Evolutionary conservation across 2,797 vertebrate genomes (phyloP), one percentile per base, ranked within the genome.

Genomic region (Poeciliopsis gracilis): DNA sequence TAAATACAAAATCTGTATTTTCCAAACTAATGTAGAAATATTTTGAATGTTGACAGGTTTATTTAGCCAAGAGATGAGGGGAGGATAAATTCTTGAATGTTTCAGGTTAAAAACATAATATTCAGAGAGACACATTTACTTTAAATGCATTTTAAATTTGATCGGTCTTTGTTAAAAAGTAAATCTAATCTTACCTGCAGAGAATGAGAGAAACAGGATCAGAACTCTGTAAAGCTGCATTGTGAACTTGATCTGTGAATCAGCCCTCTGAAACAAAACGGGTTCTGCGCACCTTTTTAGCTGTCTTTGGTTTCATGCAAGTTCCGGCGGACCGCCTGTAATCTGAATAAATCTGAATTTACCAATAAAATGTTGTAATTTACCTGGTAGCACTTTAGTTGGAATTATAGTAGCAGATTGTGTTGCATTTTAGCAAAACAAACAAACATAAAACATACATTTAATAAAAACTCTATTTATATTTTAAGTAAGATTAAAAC

Each of bases 181-280:
- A 33, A 73, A 67, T 28, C 25, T 28, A 20, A 63, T 84, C 85
- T 88, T 89, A 92, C 90, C 87, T 30, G 72, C 72, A 38, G 87
- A 83, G 15, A 93, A 57, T 55, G 82, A 84, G 30, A 76, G 2
- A 10, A 91, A 69, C 78, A 94, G 53, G 30, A 89, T 41, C 59
- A 91, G 55, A 69, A 72, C 81, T 79, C 80, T 74, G 7, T 12
- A 73, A 59, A 89, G 73, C 61, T 87, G 33, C 89, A 93, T 94
- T 11, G 0, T 89, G 82, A 66, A 45, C 45, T 25, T 8, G 2
- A n/a, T 69, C 0, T 79, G 63, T 75, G 53, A 0, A n/a, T 15
- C n/a, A 38, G 59, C 2, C 36, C 0, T 43, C 5, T 7, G 49
- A 18, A 23, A 25, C 11, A 23, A 38, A 16, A 43, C 5, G 2